Evolutionary conservation across 2,113 vertebrate species (phyloP).

Genomic region (Arvicanthis niloticus): DNA sequence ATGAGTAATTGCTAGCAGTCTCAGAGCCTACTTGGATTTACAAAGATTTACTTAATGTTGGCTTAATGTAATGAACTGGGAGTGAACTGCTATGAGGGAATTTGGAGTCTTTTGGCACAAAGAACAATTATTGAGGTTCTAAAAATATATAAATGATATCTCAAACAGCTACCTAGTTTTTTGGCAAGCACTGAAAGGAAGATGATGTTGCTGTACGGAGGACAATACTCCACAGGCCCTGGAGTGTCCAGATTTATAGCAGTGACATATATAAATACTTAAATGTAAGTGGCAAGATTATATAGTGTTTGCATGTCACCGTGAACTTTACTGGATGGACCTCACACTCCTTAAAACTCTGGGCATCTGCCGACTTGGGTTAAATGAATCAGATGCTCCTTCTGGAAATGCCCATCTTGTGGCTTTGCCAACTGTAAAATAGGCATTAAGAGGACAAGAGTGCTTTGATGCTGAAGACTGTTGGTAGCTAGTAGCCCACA

Average conservation of each 20-base stretch:
- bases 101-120: slow-evolving; percentile 22
- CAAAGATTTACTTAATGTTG: slow-evolving; percentile 35
- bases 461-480: slow-evolving; percentile 1
- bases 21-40: background rate
- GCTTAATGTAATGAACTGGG: background rate
- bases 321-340: background rate
- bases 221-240: background rate
- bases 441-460: slow-evolving; percentile 15
- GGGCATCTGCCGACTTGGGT: slow-evolving; percentile 11
- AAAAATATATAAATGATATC: background rate
- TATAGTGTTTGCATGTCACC: background rate
- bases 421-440: slow-evolving; percentile 46
- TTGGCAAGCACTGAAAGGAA: background rate
- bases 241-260: background rate
- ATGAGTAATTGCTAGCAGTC: background rate
- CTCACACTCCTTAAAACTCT: background rate
- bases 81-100: background rate
- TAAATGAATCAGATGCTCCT: slow-evolving; percentile 49
- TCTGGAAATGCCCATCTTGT: slow-evolving; percentile 48
- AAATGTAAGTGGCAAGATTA: slow-evolving; percentile 9
- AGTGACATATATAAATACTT: slow-evolving; percentile 18
- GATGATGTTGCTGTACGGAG: background rate
- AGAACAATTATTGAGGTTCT: background rate
- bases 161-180: slow-evolving; percentile 16
- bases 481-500: background rate